Evolutionary conservation across 2,888 invertebrate genomes (phyloP), one percentile per base, ranked within the genome.

Genomic region (Metopia argyrocephala): DNA sequence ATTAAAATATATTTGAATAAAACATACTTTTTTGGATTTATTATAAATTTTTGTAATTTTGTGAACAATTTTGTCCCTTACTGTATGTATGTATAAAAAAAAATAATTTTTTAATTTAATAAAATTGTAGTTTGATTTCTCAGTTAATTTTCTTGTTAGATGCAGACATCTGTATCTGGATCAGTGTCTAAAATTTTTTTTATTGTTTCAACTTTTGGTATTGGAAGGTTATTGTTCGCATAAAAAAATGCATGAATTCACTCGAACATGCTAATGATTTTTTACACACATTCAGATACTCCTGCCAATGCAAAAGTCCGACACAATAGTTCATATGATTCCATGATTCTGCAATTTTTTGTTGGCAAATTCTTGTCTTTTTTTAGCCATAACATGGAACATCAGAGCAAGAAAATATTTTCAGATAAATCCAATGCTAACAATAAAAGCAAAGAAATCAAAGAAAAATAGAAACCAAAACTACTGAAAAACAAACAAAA

Each of bases 221-320:
- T 48, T 59, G 15, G 23, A 56, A 46, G 23, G n/a, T n/a, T 50
- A 65, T 56, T 54, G 62, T 54, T 28, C 48, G 48, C 62, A 57
- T 50, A 56, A 69, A 76, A 69, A 70, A 65, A 27, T 38, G n/a
- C 27, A 74, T 65, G 48, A 57, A 74, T 23, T 56, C 27, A 23
- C 25, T 65, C 23, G 46, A 21, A 73, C 46, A 64, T 61, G 50
- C 70, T 5, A 70, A 52, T 66, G 50, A 23, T 52, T 62, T 18
- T 20, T 15, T 50, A 75, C 23, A 7, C 7, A 50, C 45, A 52
- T 18, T 25, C 52, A 12, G 7, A 52, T 52, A 52, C 15, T 21
- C 21, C n/a, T 15, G 38, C 21, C 38, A 38, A 15, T 9, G 38
- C 21, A 38, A 15, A n/a, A 20, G 0, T 3, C 6, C 31, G 9